phyloP scores from a whole-genome alignment of 1,140 invertebrate genomes.

The Sitodiplosis mosellana region DNA sequence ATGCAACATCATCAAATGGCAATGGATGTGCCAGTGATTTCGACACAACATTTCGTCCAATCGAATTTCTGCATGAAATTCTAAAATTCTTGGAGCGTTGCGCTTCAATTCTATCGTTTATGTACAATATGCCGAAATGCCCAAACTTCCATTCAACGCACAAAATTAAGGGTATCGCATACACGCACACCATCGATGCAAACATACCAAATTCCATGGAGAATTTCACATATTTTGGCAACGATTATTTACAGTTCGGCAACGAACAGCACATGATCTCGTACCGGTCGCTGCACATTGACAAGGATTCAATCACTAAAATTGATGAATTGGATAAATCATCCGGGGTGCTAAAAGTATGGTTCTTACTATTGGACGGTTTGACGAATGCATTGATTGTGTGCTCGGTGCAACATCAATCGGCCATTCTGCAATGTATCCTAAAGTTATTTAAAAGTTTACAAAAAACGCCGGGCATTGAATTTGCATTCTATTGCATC shows the following conservation, averaged over 20 bases:
- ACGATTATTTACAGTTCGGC: conserved; percentile 24
- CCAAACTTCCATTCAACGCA: conserved; percentile 82
- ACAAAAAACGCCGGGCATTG: conserved; percentile 54
- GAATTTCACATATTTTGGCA: conserved; percentile 32
- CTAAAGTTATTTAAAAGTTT: conserved; percentile 66
- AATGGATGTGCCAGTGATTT: conserved; percentile 17
- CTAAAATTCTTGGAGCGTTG: conserved; percentile 71
- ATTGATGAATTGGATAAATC: conserved; percentile 51
- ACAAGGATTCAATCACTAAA: conserved; percentile 34
- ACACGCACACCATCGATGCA: conserved; percentile 62
- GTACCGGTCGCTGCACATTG: conserved; percentile 33
- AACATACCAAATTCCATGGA: conserved; percentile 62
- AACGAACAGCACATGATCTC: conserved; percentile 27
- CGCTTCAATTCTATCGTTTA: conserved; percentile 68
- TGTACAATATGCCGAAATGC: conserved; percentile 89
- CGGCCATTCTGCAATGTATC: conserved; percentile 66
- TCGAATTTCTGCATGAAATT: conserved; percentile 66
- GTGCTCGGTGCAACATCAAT: conserved; percentile 68
- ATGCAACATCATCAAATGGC: conserved; percentile 29
- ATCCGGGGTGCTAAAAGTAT: conserved; percentile 74
- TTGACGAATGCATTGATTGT: conserved; percentile 62
- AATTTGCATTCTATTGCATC: conserved; percentile 75
- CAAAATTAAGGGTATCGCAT: conserved; percentile 60
- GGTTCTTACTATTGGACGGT: conserved; percentile 80
- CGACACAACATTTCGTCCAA: conserved; percentile 22